Base-by-base conservation (phyloP, 2,888 invertebrate genomes). In the Brachynemurus nebulosus region DNA sequence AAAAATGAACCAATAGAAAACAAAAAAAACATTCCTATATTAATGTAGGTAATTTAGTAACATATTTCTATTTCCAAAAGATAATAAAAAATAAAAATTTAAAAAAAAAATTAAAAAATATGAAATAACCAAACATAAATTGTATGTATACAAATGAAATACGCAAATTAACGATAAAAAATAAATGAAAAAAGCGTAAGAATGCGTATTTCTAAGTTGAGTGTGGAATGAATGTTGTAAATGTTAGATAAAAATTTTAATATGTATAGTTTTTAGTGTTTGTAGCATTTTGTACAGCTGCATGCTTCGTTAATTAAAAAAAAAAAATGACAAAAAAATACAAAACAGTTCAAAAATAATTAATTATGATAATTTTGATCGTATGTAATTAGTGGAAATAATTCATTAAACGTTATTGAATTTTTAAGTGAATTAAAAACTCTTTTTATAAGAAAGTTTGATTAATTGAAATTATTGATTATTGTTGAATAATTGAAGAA, bases 211-310 rank as follows among this genome's bases (percentile, higher is more conserved):
- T 18, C 36, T 14, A 36, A 36, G n/a, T 14, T n/a, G 18, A 4
- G 30, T 30, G 30, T 30, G 37, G 16, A 40, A 40, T 25, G 27
- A 40, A 27, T 27, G 25, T 16, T 20, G 27, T 27, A 40, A 27
- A 25, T 40, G 40, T 27, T 23, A 23, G 23, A 40, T 23, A 27
- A 25, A 39, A 40, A 27, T 37, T 40, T 40, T 40, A 40, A 25
- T 40, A 40, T 27, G 40, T 40, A 40, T 40, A 42, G 53, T 60
- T 59, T 58, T 60, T 62, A 62, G 59, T 62, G 60, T 62, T 60
- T 56, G 54, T 57, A 60, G 60, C 60, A 60, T 63, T 63, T 62
- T 63, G 63, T 63, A 63, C 62, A 63, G 62, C 59, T 60, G 60
- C 62, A 62, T 61, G 62, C 62, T 62, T 60, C 56, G 58, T 60